Percentiles rank a stretch among this genome's conserved stretches.
These are phyloP conservation scores for Uropsilus gracilis DNA, from an alignment of 2,113 vertebrate genomes.

Conservation along the genomic window DNA sequence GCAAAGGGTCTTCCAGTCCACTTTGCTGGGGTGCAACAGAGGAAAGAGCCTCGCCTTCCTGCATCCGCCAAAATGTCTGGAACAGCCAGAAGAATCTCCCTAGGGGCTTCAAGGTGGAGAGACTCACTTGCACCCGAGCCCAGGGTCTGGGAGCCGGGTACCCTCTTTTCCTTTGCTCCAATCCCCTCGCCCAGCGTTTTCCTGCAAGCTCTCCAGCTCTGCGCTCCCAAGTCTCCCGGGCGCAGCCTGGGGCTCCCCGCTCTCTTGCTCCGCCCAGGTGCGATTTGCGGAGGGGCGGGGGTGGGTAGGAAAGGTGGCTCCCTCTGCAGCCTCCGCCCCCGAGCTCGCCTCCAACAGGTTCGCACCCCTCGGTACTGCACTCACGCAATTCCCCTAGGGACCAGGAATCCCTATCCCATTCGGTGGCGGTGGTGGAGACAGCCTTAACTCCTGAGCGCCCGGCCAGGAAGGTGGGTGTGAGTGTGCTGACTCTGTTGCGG, in stretches of 20 bases:
- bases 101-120: neutral
- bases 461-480: constrained; percentile 54
- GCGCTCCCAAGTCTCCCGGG: neutral
- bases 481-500: neutral
- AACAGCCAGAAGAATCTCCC: neutral
- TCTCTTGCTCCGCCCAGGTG: constrained; percentile 67
- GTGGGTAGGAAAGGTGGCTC: neutral
- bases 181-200: neutral
- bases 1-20: neutral
- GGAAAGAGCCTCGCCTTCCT: neutral
- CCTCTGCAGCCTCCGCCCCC: constrained; percentile 26
- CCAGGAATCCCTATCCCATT: constrained; percentile 26
- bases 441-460: neutral
- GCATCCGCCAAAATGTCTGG: neutral
- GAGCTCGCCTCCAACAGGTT: neutral
- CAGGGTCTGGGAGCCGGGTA: neutral
- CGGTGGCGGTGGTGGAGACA: neutral
- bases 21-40: neutral
- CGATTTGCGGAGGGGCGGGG: neutral
- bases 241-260: neutral
- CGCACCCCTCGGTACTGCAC: neutral
- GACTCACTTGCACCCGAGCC: neutral
- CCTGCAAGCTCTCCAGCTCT: neutral
- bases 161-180: neutral
- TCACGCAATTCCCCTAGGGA: neutral